Percentiles rank a stretch among this genome's conserved stretches.
phyloP scores from a whole-genome alignment of 2,113 vertebrate species.

The Chionodraco myersi region DNA sequence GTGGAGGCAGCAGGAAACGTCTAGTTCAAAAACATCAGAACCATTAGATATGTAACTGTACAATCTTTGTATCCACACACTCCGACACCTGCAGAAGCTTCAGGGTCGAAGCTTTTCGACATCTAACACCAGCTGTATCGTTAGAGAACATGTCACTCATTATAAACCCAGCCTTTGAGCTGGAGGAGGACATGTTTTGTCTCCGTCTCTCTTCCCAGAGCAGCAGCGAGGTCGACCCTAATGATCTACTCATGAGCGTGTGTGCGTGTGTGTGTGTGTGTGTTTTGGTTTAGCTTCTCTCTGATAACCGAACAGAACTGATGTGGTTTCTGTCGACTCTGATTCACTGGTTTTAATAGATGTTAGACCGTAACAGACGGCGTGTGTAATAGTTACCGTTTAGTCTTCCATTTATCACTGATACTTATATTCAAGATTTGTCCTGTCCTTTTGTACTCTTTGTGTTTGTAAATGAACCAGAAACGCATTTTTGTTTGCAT shows the following conservation, averaged over 20 bases:
- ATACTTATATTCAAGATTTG: too few relatives aligned
- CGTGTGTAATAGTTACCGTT: too few relatives aligned
- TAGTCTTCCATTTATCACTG: too few relatives aligned
- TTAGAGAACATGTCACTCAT: constrained; percentile 14
- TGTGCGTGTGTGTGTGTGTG: too few relatives aligned
- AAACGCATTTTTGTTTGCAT: too few relatives aligned
- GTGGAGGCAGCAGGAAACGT: constrained; percentile 16
- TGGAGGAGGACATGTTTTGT: constrained; percentile 6
- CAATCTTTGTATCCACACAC: not conserved
- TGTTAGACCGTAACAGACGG: too few relatives aligned
- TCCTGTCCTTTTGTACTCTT: too few relatives aligned
- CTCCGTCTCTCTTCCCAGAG: constrained; percentile 3
- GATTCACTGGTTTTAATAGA: too few relatives aligned
- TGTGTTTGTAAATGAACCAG: too few relatives aligned
- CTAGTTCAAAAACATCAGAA: constrained; percentile 6
- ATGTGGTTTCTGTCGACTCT: constrained; percentile 8
- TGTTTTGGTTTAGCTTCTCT: constrained; percentile 2
- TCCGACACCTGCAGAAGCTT: too few relatives aligned
- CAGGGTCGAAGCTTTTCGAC: not conserved
- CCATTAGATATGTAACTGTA: not conserved
- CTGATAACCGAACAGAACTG: constrained; percentile 21
- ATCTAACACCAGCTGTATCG: not conserved
- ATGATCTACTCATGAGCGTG: not conserved
- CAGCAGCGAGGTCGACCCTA: not conserved
- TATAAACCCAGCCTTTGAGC: not conserved